Conservation (phyloP, 1,140 invertebrate genomes). For the Aphis gossypii region DNA sequence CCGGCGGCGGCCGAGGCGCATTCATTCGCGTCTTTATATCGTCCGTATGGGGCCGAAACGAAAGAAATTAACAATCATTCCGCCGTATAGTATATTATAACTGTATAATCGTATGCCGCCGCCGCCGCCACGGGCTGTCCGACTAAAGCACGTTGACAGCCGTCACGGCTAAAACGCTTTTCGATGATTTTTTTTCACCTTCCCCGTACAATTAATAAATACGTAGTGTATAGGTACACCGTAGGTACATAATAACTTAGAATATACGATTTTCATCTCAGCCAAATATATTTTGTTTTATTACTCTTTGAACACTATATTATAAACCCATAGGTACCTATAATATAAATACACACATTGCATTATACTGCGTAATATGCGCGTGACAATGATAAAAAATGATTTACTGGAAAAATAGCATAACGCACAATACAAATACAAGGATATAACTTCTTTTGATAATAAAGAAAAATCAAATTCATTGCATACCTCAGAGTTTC, state of each 20-base stretch:
- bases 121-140: constrained; percentile 26
- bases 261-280: neutral
- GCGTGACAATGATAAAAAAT: neutral
- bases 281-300: neutral
- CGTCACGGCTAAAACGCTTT: neutral
- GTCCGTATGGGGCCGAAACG: neutral
- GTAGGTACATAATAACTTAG: neutral
- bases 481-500: neutral
- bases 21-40: constrained; percentile 18
- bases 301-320: neutral
- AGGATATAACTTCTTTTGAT: neutral
- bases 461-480: neutral
- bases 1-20: neutral
- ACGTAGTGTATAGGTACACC: neutral
- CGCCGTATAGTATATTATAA: neutral
- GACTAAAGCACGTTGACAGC: constrained; percentile 10
- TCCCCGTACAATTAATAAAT: neutral
- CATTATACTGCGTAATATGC: neutral
- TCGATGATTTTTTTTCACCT: neutral
- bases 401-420: neutral
- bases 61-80: constrained; percentile 30
- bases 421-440: neutral
- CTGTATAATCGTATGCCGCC: neutral
- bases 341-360: neutral
- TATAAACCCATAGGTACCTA: neutral